Percentiles rank a stretch among this genome's conserved stretches.
phyloP scores from a whole-genome alignment of 92 coral and sea anemone genomes.

The Zoanthus gigantus region DNA sequence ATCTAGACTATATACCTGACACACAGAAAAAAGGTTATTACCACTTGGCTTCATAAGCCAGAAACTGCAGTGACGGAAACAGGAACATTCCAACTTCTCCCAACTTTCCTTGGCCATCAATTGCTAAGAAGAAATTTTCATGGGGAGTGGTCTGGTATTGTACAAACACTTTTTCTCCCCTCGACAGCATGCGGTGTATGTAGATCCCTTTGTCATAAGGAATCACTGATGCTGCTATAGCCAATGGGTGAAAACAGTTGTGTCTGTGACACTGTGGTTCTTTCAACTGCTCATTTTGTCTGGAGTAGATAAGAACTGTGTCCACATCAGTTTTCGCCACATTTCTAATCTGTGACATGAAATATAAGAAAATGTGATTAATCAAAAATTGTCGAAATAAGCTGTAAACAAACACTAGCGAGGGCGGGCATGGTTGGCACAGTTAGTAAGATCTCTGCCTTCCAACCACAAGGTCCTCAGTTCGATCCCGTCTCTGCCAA shows the following conservation, averaged over 20 bases:
- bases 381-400: not conserved
- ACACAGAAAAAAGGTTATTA: conserved; percentile 20
- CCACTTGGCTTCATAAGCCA: conserved; percentile 99
- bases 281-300: conserved; percentile 65
- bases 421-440: no score
- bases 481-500: no score
- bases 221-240: conserved; percentile 88
- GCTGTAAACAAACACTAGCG: not conserved
- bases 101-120: conserved; percentile 92
- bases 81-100: conserved; percentile 95
- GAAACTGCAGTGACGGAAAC: conserved; percentile 90
- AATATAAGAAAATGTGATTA: not conserved
- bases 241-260: conserved; percentile 85
- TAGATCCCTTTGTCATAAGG: conserved; percentile 77
- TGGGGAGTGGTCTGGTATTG: conserved; percentile 93
- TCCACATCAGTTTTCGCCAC: conserved; percentile 76
- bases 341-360: conserved; percentile 66
- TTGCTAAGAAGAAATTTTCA: conserved; percentile 92
- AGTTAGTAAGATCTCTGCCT: no score
- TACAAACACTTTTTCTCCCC: conserved; percentile 70
- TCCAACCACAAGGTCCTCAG: no score
- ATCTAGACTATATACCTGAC: no score
- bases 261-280: conserved; percentile 77
- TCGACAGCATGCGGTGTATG: conserved; percentile 67
- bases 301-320: conserved; percentile 77